Evolutionary conservation across 37 sponge, comb jelly and placozoan genomes (phyloP).

Genomic region (Geodia barretti): DNA sequence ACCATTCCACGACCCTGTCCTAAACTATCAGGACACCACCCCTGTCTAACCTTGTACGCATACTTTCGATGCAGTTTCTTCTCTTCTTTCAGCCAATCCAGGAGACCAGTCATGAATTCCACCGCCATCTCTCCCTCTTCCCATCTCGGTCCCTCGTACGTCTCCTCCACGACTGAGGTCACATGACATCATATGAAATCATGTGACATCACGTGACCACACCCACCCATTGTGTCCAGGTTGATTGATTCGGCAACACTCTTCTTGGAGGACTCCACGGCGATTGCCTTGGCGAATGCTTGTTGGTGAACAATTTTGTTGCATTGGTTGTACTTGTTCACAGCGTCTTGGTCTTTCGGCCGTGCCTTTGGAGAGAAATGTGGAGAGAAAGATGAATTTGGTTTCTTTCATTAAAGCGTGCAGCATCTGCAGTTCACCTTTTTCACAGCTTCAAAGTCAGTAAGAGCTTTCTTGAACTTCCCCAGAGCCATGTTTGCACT

Average conservation of each 20-base stretch:
- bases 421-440: too few relatives aligned
- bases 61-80: slow-evolving; percentile 93
- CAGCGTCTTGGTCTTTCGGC: slow-evolving; percentile 79
- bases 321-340: slow-evolving; percentile 80
- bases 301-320: slow-evolving; percentile 87
- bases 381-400: background rate
- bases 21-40: too few relatives aligned
- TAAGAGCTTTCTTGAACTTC: slow-evolving; percentile 88
- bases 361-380: background rate
- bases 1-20: too few relatives aligned
- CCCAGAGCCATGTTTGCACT: slow-evolving; percentile 98
- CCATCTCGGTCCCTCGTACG: slow-evolving; percentile 86
- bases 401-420: too few relatives aligned
- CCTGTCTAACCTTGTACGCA: slow-evolving; percentile 93
- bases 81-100: slow-evolving; percentile 77
- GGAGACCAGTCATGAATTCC: slow-evolving; percentile 89
- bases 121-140: slow-evolving; percentile 76
- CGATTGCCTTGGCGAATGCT: slow-evolving; percentile 93
- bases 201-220: too few relatives aligned
- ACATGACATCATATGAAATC: background rate
- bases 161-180: slow-evolving; percentile 76
- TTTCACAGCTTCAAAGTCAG: slow-evolving; percentile 92
- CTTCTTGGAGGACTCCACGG: slow-evolving; percentile 76
- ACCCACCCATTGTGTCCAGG: slow-evolving; percentile 62
- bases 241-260: slow-evolving; percentile 63